A percentile compares a stretch with the other conserved stretches of the same genome.
Conservation (phyloP, 2,888 invertebrate species). For the Lasioglossum villosulum region DNA sequence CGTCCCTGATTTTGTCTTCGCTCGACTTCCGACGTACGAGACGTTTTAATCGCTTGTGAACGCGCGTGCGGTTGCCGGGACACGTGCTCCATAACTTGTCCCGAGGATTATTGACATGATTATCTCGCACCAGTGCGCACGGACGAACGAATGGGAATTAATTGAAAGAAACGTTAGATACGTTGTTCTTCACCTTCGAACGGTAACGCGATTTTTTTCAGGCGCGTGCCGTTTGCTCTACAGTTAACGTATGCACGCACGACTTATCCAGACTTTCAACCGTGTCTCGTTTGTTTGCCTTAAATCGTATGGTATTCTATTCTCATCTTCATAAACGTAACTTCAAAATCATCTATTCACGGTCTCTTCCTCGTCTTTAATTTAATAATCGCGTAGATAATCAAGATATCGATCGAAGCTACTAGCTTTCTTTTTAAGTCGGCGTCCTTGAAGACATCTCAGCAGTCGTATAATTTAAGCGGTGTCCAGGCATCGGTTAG, state of each 20-base stretch:
- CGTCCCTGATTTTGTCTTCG: constrained; percentile 72
- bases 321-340: not conserved
- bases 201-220: constrained; percentile 14
- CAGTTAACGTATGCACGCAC: not conserved
- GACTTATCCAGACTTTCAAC: not conserved
- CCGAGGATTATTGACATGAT: constrained; percentile 62
- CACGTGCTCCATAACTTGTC: constrained; percentile 57
- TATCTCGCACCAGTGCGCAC: constrained; percentile 48
- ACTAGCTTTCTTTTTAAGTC: not conserved
- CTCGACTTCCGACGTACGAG: constrained; percentile 68
- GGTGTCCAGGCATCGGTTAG: not conserved
- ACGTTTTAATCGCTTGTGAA: constrained; percentile 64
- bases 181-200: constrained; percentile 21
- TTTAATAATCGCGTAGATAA: not conserved
- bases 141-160: constrained; percentile 34
- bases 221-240: not conserved
- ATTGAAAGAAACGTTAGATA: constrained; percentile 35
- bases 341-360: not conserved
- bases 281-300: not conserved
- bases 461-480: not conserved
- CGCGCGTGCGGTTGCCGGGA: constrained; percentile 29
- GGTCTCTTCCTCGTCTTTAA: not conserved
- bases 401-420: not conserved
- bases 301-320: not conserved
- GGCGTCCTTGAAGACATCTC: not conserved